Conservation (phyloP, 2,113 vertebrate genomes). For the Jaculus jaculus region DNA sequence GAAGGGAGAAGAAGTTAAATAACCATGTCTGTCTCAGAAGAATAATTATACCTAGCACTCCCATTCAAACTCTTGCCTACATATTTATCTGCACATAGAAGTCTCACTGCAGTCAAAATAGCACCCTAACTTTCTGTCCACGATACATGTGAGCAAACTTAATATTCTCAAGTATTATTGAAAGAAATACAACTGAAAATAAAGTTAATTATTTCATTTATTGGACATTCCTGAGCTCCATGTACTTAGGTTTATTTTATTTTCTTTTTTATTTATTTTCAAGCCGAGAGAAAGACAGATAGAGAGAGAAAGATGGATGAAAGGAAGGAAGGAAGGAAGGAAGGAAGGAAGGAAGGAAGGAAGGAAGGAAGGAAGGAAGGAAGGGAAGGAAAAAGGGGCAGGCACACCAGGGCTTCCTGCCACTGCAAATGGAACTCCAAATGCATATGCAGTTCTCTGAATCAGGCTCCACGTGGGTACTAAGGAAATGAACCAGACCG, state of each 20-base stretch:
- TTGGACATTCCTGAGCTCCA: not conserved
- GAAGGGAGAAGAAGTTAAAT: not conserved
- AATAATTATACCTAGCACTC: not conserved
- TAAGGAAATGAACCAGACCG: too few relatives aligned
- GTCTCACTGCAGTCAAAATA: conserved; percentile 7
- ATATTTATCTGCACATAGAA: not conserved
- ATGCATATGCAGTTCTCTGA: too few relatives aligned
- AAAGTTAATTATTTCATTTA: conserved; percentile 8
- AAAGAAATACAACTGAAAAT: not conserved
- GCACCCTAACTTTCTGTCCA: not conserved
- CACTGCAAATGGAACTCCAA: too few relatives aligned
- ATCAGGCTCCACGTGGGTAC: too few relatives aligned
- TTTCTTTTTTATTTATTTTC: too few relatives aligned
- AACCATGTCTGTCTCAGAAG: not conserved
- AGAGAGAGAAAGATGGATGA: too few relatives aligned
- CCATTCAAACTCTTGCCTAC: not conserved
- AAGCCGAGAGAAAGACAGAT: too few relatives aligned
- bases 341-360: too few relatives aligned
- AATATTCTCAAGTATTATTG: conserved; percentile 14
- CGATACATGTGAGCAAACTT: conserved; percentile 7
- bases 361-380: too few relatives aligned
- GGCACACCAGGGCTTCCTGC: too few relatives aligned
- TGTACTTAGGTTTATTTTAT: not conserved
- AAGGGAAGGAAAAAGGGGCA: too few relatives aligned
- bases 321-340: too few relatives aligned